phyloP scores from a whole-genome alignment of 2,113 vertebrate species.

The Coptodon bakossiorum region DNA sequence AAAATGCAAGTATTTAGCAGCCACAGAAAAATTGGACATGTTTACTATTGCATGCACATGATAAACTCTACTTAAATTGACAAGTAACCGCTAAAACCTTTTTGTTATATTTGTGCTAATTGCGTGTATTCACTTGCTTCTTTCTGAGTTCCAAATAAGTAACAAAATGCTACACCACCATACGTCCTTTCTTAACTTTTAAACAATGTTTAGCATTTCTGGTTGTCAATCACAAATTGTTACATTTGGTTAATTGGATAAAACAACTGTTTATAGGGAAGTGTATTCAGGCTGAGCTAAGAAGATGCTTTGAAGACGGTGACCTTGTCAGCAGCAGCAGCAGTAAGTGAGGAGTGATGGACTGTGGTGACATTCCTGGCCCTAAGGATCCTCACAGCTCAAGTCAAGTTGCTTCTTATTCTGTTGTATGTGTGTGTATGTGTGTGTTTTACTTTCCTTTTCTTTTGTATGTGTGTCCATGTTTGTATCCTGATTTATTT shows the following conservation, averaged over 20 bases:
- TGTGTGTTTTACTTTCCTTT: background rate
- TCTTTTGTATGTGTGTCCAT: background rate
- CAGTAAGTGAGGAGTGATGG: slow-evolving; percentile 28
- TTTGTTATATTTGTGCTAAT: background rate
- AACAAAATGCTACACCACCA: background rate
- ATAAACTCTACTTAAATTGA: background rate
- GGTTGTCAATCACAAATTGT: slow-evolving; percentile 14
- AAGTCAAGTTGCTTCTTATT: slow-evolving; percentile 25
- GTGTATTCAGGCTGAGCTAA: background rate
- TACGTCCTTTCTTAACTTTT: background rate
- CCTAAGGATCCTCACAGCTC: slow-evolving; percentile 33
- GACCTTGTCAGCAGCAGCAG: slow-evolving; percentile 56
- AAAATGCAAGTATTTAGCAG: background rate
- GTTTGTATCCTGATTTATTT: background rate
- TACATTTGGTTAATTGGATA: slow-evolving; percentile 11
- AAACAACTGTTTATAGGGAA: slow-evolving; percentile 6
- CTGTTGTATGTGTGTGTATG: background rate
- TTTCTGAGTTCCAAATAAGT: background rate
- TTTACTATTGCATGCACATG: background rate
- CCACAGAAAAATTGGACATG: background rate
- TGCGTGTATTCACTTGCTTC: background rate
- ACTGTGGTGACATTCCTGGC: slow-evolving; percentile 24
- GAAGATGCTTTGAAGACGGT: slow-evolving; percentile 35
- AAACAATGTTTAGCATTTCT: slow-evolving; percentile 4
- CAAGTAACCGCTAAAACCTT: background rate